Percentiles rank a stretch among this genome's conserved stretches.
Evolutionary conservation across 2,797 vertebrate species (phyloP).

Genomic region (Sebastiscus tertius): DNA sequence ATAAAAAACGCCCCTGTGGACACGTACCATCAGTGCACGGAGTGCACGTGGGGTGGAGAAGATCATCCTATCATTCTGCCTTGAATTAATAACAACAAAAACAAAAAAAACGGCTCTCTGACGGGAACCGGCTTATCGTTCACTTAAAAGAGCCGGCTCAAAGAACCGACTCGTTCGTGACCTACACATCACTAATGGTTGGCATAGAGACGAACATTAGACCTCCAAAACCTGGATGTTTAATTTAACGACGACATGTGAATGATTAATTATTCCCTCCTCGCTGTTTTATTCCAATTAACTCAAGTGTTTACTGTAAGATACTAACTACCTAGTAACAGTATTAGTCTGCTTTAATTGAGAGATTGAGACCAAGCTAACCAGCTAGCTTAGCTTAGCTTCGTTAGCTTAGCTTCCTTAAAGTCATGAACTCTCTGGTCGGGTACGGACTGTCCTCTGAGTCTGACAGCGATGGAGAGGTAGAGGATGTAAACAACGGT

Average conservation of each 20-base stretch:
- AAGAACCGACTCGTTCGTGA: no score
- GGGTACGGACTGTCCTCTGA: conserved; percentile 84
- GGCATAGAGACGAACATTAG: background rate
- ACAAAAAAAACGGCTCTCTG: no score
- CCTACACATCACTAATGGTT: no score
- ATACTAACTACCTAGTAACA: background rate
- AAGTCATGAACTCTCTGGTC: conserved; percentile 80
- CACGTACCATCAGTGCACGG: no score
- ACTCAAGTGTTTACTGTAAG: accelerated
- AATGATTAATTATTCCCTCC: accelerated
- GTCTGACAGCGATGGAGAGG: conserved; percentile 80
- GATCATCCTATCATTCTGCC: no score
- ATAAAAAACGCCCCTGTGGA: no score
- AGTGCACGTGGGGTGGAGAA: no score
- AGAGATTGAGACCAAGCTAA: background rate
- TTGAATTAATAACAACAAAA: no score
- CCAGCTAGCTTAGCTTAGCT: background rate
- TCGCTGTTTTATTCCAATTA: background rate
- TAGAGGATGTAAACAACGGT: conserved; percentile 21
- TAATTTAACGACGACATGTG: background rate
- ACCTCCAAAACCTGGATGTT: background rate
- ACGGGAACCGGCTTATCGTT: no score
- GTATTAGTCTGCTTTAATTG: background rate
- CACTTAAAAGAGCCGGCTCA: no score
- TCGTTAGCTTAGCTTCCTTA: background rate